Base-by-base conservation (phyloP, 2,888 invertebrate species). In the Cerastis rubricosa region DNA sequence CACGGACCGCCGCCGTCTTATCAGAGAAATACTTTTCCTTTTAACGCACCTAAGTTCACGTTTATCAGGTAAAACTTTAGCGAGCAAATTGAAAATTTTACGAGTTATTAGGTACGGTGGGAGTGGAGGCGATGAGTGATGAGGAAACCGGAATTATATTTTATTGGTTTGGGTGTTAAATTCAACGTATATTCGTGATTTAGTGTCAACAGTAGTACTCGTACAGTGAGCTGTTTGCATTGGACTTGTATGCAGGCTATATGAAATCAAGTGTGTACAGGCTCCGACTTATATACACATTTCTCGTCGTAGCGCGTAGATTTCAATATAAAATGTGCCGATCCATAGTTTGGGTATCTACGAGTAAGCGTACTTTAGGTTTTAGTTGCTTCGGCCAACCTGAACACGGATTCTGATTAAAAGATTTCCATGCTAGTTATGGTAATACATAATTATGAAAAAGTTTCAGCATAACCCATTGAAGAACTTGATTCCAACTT, bases 11-110 rank as follows among this genome's bases (percentile, higher is more conserved):
- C 82, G 83, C 65, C 86, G 75, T 84, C 91, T 95, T 95, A 95
- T 95, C 95, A 91, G 66, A 65, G 84, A 79, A 90, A 90, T 92
- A 94, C 92, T 94, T 93, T 93, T 89, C 89, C 88, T 90, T 90
- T 91, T 90, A 90, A 91, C 91, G 91, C 93, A 93, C 94, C 94
- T 93, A 94, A 94, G 94, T 94, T 93, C 89, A 94, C 93, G 93
- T 93, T 95, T 96, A 96, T 96, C 96, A 96, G 96, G 96, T 96
- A 87, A 95, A 96, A 96, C 92, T 96, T 96, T 92, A 76, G 87
- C 88, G 81, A 85, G 94, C 93, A 94, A 96, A 96, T 96, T 96
- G 96, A 96, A 96, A 96, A 95, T 96, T 96, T 95, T 94, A 95
- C 94, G 95, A 94, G 92, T 81, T 87, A 79, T 80, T 7, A n/a